Percentiles rank a stretch among this genome's conserved stretches.
Conservation (phyloP, 2,888 invertebrate species). For the Rhyacophila evoluta region DNA sequence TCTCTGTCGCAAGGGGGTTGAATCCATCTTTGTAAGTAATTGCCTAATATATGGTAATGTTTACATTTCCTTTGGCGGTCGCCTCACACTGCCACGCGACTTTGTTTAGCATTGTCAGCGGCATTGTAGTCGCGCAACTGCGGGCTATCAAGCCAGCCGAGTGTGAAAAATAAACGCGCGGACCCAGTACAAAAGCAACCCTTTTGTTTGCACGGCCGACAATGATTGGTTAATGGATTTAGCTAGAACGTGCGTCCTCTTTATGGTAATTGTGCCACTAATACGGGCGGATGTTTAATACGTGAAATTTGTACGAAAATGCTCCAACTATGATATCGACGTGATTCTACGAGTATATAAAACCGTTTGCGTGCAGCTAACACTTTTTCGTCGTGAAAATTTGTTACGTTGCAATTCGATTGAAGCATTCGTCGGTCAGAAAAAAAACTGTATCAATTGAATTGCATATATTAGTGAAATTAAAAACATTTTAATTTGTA, state of each 20-base stretch:
- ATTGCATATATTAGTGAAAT: no score
- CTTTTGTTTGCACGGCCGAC: constrained; percentile 43
- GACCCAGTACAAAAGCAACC: constrained; percentile 31
- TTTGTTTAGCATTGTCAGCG: constrained; percentile 15
- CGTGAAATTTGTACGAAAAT: neutral
- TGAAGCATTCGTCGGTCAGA: no score
- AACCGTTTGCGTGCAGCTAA: no score
- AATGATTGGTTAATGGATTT: constrained; percentile 49
- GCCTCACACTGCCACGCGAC: constrained; percentile 25
- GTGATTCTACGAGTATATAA: no score
- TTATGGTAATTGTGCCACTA: constrained; percentile 43
- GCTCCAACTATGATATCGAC: no score
- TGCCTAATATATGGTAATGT: constrained; percentile 9
- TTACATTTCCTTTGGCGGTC: constrained; percentile 28
- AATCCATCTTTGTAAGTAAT: neutral
- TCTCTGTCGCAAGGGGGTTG: neutral
- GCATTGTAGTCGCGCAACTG: constrained; percentile 21
- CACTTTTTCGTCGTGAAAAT: no score
- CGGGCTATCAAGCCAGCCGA: constrained; percentile 29
- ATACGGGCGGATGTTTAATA: constrained; percentile 45
- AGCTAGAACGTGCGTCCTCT: constrained; percentile 35
- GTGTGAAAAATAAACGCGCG: neutral
- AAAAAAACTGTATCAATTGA: no score
- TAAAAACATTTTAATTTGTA: no score
- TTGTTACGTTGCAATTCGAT: no score